Base-by-base conservation (phyloP, 2,113 vertebrate species). In the Notiomystis cincta region DNA sequence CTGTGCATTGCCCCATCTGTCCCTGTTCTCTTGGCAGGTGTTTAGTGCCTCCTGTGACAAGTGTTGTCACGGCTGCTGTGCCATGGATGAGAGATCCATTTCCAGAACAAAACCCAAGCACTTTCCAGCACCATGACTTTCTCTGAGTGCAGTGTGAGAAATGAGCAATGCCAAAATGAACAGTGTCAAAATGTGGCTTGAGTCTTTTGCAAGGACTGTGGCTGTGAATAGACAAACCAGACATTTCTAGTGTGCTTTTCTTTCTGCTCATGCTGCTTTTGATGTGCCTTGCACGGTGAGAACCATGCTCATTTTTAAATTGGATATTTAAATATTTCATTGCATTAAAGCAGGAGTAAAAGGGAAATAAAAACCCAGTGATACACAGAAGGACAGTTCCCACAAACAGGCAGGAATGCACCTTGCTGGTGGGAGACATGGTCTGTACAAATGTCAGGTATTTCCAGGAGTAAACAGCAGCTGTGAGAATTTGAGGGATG, bases 1-100 rank as follows among this genome's bases (percentile, higher is more conserved):
- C 35, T 1, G 1, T 35, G 35, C 53, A 2, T 15, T 20, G 25
- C 33, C 18, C 30, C 5, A 2, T 45, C 33, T 2, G 1, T 4
- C n/a, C 21, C 58, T 80, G 50, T 8, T 51, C 51, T 50, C 71
- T 58, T 67, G 79, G 71, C 62, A 69, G 19, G 9, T 47, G 72
- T 37, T 69, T 17, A 10, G 31, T 77, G 44, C 76, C 37, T 87
- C 42, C 72, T 1, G 2, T 77, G 66, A 60, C 31, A 40, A 3
- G 18, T 23, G 23, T 44, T 83, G 40, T 56, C 77, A 42, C 0
- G 3, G 48, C 50, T 16, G 3, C 54, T 35, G 37, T 45, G 60
- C 73, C 75, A 30, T 31, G 50, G 64, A 13, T 28, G 77, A 64
- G 8, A 22, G 15, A 57, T 48, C 47, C 2, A 3, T 70, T 73